Percentiles rank a stretch among this genome's conserved stretches.
Conservation (phyloP, 2,888 invertebrate genomes). For the Halictus ligatus region DNA sequence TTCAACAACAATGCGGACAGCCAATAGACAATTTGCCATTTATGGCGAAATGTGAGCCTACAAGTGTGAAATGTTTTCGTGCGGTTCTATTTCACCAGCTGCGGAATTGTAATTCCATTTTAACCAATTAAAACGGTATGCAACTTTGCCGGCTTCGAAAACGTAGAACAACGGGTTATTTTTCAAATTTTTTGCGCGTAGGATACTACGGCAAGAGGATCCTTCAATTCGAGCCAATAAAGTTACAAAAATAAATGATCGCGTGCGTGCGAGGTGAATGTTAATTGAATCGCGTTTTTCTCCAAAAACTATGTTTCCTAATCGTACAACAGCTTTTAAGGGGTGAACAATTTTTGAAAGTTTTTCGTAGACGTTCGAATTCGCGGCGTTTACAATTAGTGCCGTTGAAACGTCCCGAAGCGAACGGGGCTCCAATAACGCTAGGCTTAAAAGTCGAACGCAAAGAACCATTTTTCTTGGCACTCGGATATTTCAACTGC, state of each 20-base stretch:
- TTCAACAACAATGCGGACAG: background rate
- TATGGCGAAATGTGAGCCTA: background rate
- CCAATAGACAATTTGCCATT: background rate
- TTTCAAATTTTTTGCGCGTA: background rate
- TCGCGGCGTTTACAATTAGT: background rate
- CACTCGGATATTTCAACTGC: constrained; percentile 1
- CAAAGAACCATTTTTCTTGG: constrained; percentile 17
- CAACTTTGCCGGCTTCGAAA: background rate
- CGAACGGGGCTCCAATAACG: background rate
- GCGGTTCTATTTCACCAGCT: background rate
- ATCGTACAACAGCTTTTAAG: too few relatives aligned
- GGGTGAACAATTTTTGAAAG: too few relatives aligned
- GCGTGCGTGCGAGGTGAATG: background rate
- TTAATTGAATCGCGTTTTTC: background rate
- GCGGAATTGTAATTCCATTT: background rate
- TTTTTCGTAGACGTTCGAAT: too few relatives aligned
- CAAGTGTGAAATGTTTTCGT: background rate
- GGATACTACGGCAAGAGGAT: background rate
- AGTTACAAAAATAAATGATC: background rate
- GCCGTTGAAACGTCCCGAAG: background rate
- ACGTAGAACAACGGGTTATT: too few relatives aligned
- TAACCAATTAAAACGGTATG: background rate
- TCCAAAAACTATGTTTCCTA: background rate
- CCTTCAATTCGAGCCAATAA: background rate
- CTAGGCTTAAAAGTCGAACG: background rate